Evolutionary conservation across 2,888 invertebrate species (phyloP).

Genomic region (Aphidoletes aphidimyza): DNA sequence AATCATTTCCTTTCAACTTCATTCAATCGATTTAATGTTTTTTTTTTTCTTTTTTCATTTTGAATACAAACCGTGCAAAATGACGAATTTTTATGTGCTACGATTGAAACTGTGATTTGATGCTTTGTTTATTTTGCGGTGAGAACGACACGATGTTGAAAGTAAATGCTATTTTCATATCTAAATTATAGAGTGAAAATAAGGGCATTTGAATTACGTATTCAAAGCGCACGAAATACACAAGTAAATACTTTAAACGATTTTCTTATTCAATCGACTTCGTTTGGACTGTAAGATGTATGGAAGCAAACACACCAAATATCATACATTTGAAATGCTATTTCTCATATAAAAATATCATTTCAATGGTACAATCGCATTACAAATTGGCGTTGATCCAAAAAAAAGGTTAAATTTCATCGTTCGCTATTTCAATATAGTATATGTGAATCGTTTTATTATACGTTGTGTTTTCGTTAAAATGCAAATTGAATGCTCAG

Average conservation of each 20-base stretch:
- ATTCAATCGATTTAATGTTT: background rate
- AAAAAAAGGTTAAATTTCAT: background rate
- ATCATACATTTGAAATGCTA: background rate
- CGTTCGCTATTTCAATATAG: background rate
- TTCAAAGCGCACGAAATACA: too few relatives aligned
- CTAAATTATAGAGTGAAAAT: background rate
- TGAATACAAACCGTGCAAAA: background rate
- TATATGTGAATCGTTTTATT: background rate
- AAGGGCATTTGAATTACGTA: too few relatives aligned
- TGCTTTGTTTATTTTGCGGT: too few relatives aligned
- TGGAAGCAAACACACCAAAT: too few relatives aligned
- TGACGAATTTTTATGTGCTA: background rate
- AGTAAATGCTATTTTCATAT: background rate
- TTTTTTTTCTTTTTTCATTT: background rate
- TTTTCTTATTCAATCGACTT: too few relatives aligned
- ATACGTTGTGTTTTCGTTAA: too few relatives aligned
- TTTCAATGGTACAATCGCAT: background rate
- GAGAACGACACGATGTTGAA: background rate
- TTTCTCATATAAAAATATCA: background rate
- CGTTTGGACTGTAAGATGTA: too few relatives aligned
- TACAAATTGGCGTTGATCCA: background rate
- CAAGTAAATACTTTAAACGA: background rate
- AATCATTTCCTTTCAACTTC: constrained; percentile 1
- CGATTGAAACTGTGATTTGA: background rate
- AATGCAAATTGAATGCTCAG: background rate